phyloP scores from a whole-genome alignment of 2,888 invertebrate species.

The Eilema depressum region DNA sequence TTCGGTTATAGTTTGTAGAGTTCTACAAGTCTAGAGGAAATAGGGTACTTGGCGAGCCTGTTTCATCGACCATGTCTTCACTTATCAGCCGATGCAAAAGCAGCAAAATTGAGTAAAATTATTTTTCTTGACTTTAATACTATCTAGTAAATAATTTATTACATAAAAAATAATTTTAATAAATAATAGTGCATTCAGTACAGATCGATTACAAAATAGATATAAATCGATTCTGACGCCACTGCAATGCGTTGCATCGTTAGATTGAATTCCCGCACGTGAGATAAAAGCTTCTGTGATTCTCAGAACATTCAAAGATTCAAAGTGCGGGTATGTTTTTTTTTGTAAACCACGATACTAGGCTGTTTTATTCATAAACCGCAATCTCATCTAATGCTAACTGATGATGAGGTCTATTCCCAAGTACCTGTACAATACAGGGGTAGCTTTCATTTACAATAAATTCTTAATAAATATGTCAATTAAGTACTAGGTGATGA shows the following conservation, averaged over 20 bases:
- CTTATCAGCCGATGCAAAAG: too few relatives aligned
- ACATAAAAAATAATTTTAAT: neutral
- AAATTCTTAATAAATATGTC: neutral
- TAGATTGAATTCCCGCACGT: neutral
- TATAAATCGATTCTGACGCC: neutral
- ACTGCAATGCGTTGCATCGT: conserved; percentile 1
- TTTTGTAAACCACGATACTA: neutral
- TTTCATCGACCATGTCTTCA: too few relatives aligned
- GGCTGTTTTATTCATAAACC: conserved; percentile 4
- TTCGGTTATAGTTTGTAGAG: too few relatives aligned
- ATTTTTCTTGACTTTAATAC: neutral
- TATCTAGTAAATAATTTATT: too few relatives aligned
- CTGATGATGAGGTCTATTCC: neutral
- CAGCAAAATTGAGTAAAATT: too few relatives aligned
- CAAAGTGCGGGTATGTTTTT: neutral
- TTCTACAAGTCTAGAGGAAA: too few relatives aligned
- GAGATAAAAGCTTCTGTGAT: conserved; percentile 2
- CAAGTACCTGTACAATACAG: neutral
- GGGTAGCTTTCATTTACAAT: neutral
- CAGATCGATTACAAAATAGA: neutral
- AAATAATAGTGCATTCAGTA: neutral
- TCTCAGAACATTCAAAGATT: neutral
- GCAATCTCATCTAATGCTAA: neutral
- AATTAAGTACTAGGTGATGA: neutral
- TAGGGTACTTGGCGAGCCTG: too few relatives aligned